Base-by-base conservation (phyloP, 2,113 vertebrate species). In the Sisor rabdophorus region DNA sequence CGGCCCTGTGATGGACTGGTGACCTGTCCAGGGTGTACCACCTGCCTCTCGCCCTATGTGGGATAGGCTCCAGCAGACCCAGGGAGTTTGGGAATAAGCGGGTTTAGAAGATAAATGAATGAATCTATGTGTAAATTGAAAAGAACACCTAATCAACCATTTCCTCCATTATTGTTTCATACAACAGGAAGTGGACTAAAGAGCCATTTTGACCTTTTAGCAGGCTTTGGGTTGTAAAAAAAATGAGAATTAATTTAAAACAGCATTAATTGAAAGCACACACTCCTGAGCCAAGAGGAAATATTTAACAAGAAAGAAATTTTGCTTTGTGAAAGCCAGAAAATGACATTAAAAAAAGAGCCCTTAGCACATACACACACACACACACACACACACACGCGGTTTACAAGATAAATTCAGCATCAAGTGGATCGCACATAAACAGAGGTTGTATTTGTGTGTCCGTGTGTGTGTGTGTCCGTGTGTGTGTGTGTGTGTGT, bases 381-480 rank as follows among this genome's bases (percentile, higher is more conserved):
- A 36, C 44, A 24, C 65, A 71, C 36, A 88, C 87, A 76, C 82
- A 89, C 86, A 89, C 83, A 85, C 73, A 77, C 76, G 82, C 81
- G 78, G n/a, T n/a, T n/a, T n/a, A n/a, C n/a, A n/a, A n/a, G n/a
- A n/a, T n/a, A 73, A 4, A 30, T 1, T 13, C 47, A 50, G 65
- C 36, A 58, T 77, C 26, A 59, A 50, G 40, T 70, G 44, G 19
- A 24, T 47, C 65, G 50, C 16, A 76, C 24, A 76, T 61, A 65
- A 40, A 65, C 55, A 59, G 56, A 73, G 71, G 71, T 48, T 30
- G 26, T 52, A 72, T 9, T 26, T 73, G 55, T 44, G 44, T 50
- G 40, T 19, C 1, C n/a, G 47, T 40, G 24, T 19, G n/a, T 36
- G 32, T 7, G 32, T 36, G 32, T 36, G 32, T 7, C 3, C 79